Percentiles rank a stretch among this genome's conserved stretches.
These are phyloP conservation scores for Coleophora flavipennella DNA, from an alignment of 2,888 invertebrate species.

Conservation along the genomic window DNA sequence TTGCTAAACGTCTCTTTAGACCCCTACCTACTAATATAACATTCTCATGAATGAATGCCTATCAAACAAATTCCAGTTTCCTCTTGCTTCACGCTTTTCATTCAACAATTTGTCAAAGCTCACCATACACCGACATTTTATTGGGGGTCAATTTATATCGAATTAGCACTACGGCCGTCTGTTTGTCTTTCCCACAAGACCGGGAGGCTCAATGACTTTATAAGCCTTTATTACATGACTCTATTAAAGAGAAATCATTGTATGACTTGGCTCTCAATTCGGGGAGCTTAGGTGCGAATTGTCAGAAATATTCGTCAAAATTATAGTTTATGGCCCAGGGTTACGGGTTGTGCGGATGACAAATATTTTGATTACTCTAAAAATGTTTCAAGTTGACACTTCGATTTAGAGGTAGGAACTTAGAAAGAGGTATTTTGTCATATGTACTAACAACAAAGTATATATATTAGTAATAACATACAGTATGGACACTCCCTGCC, in stretches of 20 bases:
- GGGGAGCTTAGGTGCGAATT: conserved; percentile 3
- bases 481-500: too few relatives aligned
- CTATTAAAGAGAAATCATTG: conserved; percentile 20
- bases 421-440: too few relatives aligned
- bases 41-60: too few relatives aligned
- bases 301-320: not conserved
- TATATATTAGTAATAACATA: too few relatives aligned
- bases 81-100: not conserved
- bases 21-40: too few relatives aligned
- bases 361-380: too few relatives aligned
- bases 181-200: conserved; percentile 36
- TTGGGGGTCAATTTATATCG: conserved; percentile 33
- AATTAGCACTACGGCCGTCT: conserved; percentile 28
- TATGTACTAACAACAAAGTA: too few relatives aligned
- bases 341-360: too few relatives aligned
- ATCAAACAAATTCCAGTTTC: too few relatives aligned
- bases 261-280: not conserved
- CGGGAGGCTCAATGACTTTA: conserved; percentile 22
- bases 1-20: too few relatives aligned
- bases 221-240: conserved; percentile 14
- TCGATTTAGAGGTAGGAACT: not conserved
- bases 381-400: too few relatives aligned
- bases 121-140: conserved; percentile 11
- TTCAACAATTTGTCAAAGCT: too few relatives aligned
- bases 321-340: not conserved